A percentile compares a stretch with the other conserved stretches of the same genome.
Conservation (phyloP, 2,113 vertebrate species). For the Notiomystis cincta region DNA sequence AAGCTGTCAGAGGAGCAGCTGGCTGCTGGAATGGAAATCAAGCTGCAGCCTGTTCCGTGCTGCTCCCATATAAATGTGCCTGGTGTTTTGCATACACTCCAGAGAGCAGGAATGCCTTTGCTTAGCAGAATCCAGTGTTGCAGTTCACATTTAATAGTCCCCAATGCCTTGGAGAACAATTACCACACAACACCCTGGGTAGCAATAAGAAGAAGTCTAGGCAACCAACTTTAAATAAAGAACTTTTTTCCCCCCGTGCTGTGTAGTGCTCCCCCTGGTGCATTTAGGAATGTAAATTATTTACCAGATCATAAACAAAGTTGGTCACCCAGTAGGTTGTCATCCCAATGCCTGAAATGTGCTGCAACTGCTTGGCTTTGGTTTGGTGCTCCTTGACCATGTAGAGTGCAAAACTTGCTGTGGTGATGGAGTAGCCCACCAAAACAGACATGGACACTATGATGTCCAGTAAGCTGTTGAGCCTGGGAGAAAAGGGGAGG, state of each 20-base stretch:
- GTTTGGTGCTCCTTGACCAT: slow-evolving; percentile 89
- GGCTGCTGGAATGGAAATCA: not conserved
- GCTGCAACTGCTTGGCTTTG: slow-evolving; percentile 90
- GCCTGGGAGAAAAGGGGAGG: slow-evolving; percentile 62
- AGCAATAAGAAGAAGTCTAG: not conserved
- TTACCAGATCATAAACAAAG: slow-evolving; percentile 95
- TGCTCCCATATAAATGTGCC: not conserved
- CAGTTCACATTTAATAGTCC: not conserved
- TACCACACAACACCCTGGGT: not conserved
- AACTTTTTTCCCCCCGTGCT: not conserved
- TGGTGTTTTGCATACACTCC: not conserved
- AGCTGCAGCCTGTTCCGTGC: not conserved
- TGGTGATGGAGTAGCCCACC: slow-evolving; percentile 91
- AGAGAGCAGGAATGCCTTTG: not conserved
- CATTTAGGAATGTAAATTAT: slow-evolving; percentile 26
- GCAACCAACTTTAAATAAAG: slow-evolving; percentile 14
- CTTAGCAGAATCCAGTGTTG: not conserved
- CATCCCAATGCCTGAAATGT: slow-evolving; percentile 90
- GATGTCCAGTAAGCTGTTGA: slow-evolving; percentile 84
- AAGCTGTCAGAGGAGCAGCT: slow-evolving; percentile 4
- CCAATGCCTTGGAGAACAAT: slow-evolving; percentile 21
- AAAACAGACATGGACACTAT: slow-evolving; percentile 87
- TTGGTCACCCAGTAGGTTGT: slow-evolving; percentile 90
- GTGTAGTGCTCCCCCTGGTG: not conserved
- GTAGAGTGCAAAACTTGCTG: slow-evolving; percentile 89